These are phyloP conservation scores for Zaprionus ornatus DNA, from an alignment of 1,140 invertebrate species.

Conservation along the genomic window DNA sequence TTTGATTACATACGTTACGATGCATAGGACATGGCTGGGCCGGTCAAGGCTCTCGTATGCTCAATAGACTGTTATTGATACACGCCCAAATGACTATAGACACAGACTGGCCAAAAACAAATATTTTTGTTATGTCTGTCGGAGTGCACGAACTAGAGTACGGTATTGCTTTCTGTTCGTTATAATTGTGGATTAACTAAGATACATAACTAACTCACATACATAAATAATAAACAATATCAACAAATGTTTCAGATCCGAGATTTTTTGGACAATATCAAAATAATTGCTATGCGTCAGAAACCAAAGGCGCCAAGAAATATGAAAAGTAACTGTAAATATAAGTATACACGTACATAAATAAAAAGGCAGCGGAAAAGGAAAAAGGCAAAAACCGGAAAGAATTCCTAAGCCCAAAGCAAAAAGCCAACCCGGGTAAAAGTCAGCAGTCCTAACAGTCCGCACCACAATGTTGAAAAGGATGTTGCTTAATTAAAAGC, in stretches of 20 bases:
- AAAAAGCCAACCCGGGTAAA: slow-evolving; percentile 27
- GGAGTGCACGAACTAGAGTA: neutral
- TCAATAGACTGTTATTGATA: neutral
- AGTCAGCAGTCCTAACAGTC: slow-evolving; percentile 29
- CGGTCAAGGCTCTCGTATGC: neutral
- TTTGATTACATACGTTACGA: neutral
- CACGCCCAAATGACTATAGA: neutral
- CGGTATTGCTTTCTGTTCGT: neutral
- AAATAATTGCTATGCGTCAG: slow-evolving; percentile 50
- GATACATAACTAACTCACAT: neutral
- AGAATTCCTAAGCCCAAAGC: slow-evolving; percentile 36
- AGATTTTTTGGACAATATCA: slow-evolving; percentile 38
- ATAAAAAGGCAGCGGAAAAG: slow-evolving; percentile 12
- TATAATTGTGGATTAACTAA: neutral
- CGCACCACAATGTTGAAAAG: slow-evolving; percentile 69
- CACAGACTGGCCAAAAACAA: neutral
- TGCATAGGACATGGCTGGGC: neutral
- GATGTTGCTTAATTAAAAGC: slow-evolving; percentile 82
- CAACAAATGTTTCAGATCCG: neutral
- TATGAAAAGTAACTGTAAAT: slow-evolving; percentile 13
- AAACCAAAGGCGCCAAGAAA: neutral
- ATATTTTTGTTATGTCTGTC: neutral
- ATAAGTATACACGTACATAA: slow-evolving; percentile 9
- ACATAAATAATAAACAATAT: neutral
- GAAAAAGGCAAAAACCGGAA: slow-evolving; percentile 12